Evolutionary conservation across 2,113 vertebrate species (phyloP), one percentile per base, ranked within the genome.

Genomic region (Ptychochromis oligacanthus): DNA sequence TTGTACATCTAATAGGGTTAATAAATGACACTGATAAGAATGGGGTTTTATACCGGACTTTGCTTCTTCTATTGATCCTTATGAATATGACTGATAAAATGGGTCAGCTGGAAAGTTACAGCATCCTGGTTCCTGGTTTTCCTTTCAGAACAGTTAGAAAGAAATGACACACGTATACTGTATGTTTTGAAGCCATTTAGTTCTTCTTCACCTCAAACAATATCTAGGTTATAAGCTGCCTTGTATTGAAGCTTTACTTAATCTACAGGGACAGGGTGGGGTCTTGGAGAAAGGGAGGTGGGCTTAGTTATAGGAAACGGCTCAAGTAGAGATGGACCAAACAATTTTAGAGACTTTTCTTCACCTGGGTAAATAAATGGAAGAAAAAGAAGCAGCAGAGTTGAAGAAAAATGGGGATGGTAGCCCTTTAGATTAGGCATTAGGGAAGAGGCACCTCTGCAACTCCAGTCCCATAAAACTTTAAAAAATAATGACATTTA

Each of bases 21-120:
- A 86, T 88, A 84, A 87, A 82, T 54, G 9, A 24, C n/a, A 38
- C 20, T 10, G 72, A 87, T 89, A 87, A 87, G 59, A 78, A 34
- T 7, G 36, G 13, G 62, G n/a, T 59, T 22, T 24, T 34, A 57
- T 58, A 18, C 4, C 26, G 87, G 72, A 93, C 89, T 89, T 88
- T 88, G 89, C 14, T 58, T 75, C 4, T 15, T 83, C 26, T 64
- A 79, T 60, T 74, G 4, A 58, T 43, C n/a, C 11, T 64, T 22
- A 22, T 15, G 8, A 60, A 70, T 2, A 83, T 26, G 2, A 61
- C 22, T 10, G n/a, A 78, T 46, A 57, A 55, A n/a, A 83, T 62
- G 26, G 49, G 81, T 54, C 54, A 24, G 58, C 2, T 70, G 43
- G 49, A 86, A 72, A 85, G 40, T 31, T 10, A 36, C 74, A 59